phyloP scores from a whole-genome alignment of 2,888 invertebrate species.

The Pandemis cinnamomeana region DNA sequence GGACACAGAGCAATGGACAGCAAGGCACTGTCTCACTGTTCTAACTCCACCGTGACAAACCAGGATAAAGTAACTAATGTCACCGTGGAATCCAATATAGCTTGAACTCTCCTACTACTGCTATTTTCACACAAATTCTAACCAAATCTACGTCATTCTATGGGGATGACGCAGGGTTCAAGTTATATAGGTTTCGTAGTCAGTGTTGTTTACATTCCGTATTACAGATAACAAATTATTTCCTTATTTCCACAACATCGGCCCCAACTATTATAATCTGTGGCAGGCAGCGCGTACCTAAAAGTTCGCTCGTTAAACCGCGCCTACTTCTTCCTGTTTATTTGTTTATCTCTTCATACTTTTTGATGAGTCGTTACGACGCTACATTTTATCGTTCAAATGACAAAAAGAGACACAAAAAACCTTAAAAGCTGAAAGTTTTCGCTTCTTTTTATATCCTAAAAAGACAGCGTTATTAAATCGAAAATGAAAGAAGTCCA shows the following conservation, averaged over 20 bases:
- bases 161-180: too few species aligned
- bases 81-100: too few species aligned
- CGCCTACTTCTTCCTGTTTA: conserved; percentile 31
- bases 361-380: conserved; percentile 33
- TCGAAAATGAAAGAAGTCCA: background rate
- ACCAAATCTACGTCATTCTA: too few species aligned
- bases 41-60: too few species aligned
- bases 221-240: conserved; percentile 19
- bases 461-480: background rate
- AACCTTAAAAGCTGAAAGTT: conserved; percentile 7
- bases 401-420: conserved; percentile 18
- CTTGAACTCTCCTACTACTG: too few species aligned
- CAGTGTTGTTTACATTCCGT: background rate
- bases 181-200: too few species aligned
- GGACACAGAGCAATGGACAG: too few species aligned
- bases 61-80: too few species aligned
- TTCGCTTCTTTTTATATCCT: background rate
- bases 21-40: too few species aligned
- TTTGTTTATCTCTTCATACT: conserved; percentile 28
- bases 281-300: background rate
- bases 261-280: conserved; percentile 13
- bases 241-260: conserved; percentile 26
- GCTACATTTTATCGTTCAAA: conserved; percentile 28
- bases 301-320: conserved; percentile 34
- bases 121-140: too few species aligned